A percentile compares a stretch with the other conserved stretches of the same genome.
These are phyloP conservation scores for Conomelus anceps DNA, from an alignment of 2,888 invertebrate species.

Conservation along the genomic window DNA sequence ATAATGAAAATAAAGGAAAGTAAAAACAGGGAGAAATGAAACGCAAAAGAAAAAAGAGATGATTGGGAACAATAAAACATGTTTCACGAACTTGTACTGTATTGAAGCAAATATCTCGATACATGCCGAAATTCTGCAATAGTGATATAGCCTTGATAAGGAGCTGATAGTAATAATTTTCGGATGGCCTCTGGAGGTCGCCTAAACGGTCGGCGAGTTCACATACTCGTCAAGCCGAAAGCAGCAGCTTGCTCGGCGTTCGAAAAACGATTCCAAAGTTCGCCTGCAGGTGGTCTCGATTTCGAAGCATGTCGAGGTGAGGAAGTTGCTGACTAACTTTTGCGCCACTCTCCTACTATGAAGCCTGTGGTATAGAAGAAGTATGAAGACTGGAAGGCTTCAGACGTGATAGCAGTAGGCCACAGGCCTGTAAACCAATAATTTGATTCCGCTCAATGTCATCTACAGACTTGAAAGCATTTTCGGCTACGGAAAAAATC, in stretches of 20 bases:
- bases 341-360: neutral
- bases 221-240: neutral
- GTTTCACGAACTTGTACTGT: too few relatives aligned
- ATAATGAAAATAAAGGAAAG: too few relatives aligned
- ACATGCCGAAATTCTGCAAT: neutral
- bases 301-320: neutral
- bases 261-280: neutral
- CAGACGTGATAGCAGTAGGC: neutral
- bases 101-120: too few relatives aligned
- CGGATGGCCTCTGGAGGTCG: neutral
- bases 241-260: neutral
- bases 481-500: neutral
- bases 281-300: neutral
- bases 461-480: neutral
- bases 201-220: neutral
- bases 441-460: neutral
- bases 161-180: neutral
- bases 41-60: too few relatives aligned
- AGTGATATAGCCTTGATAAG: neutral
- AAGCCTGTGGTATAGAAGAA: neutral
- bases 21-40: too few relatives aligned
- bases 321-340: neutral
- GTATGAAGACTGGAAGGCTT: neutral
- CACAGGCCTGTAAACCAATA: neutral
- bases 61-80: too few relatives aligned